Conservation (phyloP, 2,797 vertebrate species). For the Centropyge bicolor region DNA sequence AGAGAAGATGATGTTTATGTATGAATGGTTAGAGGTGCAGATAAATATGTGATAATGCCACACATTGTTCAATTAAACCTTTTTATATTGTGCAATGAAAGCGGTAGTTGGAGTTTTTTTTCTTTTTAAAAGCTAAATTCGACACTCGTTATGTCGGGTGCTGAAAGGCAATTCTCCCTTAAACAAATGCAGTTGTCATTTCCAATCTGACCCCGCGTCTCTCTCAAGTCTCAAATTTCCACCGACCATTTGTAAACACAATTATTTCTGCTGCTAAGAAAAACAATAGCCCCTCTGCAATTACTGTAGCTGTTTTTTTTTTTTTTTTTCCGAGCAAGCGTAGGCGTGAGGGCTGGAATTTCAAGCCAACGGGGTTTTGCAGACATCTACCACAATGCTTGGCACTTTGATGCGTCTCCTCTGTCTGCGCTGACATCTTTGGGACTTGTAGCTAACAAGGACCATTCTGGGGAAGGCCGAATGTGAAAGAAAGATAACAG, state of each 20-base stretch:
- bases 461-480: constrained; percentile 37
- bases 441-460: constrained; percentile 59
- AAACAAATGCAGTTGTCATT: constrained; percentile 36
- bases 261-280: constrained; percentile 59
- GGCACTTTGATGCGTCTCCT: constrained; percentile 64
- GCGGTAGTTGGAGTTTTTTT: constrained; percentile 5
- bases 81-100: background rate
- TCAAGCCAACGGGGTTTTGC: constrained; percentile 49
- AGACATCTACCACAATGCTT: constrained; percentile 55
- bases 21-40: background rate
- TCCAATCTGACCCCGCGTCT: constrained; percentile 33
- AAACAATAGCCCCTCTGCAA: constrained; percentile 67
- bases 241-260: constrained; percentile 61
- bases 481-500: constrained; percentile 69
- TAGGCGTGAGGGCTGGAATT: constrained; percentile 59
- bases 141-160: background rate
- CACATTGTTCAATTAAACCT: constrained; percentile 19
- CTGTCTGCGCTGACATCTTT: constrained; percentile 50
- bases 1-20: background rate
- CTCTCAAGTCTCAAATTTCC: constrained; percentile 45
- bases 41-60: constrained; percentile 13
- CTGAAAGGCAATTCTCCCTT: background rate
- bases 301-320: constrained; percentile 52
- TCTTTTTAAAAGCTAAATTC: background rate
- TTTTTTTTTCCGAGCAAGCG: constrained; percentile 35